Evolutionary conservation across 1,140 invertebrate species (phyloP).

Genomic region (Bombus polaris): DNA sequence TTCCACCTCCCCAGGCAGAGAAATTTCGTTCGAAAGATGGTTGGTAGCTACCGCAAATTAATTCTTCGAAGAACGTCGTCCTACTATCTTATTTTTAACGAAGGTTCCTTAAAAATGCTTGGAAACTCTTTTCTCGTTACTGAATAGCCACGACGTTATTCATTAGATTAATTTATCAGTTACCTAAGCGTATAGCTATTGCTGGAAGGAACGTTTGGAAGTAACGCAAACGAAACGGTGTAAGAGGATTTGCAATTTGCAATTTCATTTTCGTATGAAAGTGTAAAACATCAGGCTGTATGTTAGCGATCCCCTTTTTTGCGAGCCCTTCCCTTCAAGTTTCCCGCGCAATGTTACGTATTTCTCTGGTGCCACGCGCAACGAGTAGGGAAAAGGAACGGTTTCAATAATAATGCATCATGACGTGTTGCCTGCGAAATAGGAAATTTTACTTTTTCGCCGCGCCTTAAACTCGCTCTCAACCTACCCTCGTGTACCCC

Average conservation of each 20-base stretch:
- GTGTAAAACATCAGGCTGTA: neutral
- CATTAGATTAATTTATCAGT: neutral
- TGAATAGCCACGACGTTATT: neutral
- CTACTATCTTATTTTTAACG: neutral
- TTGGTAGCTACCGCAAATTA: neutral
- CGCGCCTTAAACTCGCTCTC: neutral
- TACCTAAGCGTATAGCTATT: neutral
- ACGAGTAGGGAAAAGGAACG: conserved; percentile 21
- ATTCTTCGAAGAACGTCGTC: neutral
- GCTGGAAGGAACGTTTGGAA: neutral
- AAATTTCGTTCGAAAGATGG: neutral
- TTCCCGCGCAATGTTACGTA: conserved; percentile 18
- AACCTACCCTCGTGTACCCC: neutral
- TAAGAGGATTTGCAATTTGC: neutral
- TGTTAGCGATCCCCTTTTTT: neutral
- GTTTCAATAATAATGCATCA: conserved; percentile 69
- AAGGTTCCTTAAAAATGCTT: neutral
- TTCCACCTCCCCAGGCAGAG: neutral
- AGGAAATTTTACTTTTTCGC: conserved; percentile 53
- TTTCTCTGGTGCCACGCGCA: conserved; percentile 26
- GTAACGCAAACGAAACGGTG: neutral
- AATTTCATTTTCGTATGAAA: neutral
- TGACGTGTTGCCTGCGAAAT: conserved; percentile 48
- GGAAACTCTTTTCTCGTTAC: neutral
- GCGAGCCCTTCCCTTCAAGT: neutral